A percentile compares a stretch with the other conserved stretches of the same genome.
phyloP scores from a whole-genome alignment of 2,888 invertebrate species.

The Dynastes maya region DNA sequence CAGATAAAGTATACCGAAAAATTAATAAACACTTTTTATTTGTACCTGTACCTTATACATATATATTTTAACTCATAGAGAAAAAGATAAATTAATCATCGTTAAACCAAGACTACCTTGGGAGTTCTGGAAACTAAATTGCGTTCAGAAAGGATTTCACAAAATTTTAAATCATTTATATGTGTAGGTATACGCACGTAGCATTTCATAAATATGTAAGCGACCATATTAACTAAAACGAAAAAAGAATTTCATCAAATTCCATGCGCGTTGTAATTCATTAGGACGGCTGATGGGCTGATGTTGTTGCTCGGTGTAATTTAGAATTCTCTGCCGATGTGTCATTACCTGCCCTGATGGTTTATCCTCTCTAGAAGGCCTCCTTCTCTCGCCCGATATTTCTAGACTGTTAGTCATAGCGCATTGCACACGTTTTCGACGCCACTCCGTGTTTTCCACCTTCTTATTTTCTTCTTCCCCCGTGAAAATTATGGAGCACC shows the following conservation, averaged over 20 bases:
- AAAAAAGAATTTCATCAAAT: slow-evolving; percentile 17
- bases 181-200: too few relatives aligned
- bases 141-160: too few relatives aligned
- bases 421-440: slow-evolving; percentile 31
- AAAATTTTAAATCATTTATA: too few relatives aligned
- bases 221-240: not conserved
- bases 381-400: slow-evolving; percentile 35
- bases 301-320: slow-evolving; percentile 19
- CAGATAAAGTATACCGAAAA: too few relatives aligned
- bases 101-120: too few relatives aligned
- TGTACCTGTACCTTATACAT: too few relatives aligned
- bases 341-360: slow-evolving; percentile 43
- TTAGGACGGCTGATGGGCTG: slow-evolving; percentile 17
- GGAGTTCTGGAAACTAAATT: too few relatives aligned
- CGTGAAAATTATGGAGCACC: slow-evolving; percentile 44
- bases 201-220: not conserved
- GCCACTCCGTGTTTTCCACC: slow-evolving; percentile 41
- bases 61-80: too few relatives aligned
- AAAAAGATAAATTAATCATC: too few relatives aligned
- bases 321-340: slow-evolving; percentile 42
- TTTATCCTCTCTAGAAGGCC: slow-evolving; percentile 31
- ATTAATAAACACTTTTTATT: too few relatives aligned
- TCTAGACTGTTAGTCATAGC: slow-evolving; percentile 44
- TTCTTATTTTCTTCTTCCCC: slow-evolving; percentile 45
- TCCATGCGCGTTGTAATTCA: slow-evolving; percentile 24